phyloP scores from a whole-genome alignment of 1,140 invertebrate species.

The Neuroterus valhalla region DNA sequence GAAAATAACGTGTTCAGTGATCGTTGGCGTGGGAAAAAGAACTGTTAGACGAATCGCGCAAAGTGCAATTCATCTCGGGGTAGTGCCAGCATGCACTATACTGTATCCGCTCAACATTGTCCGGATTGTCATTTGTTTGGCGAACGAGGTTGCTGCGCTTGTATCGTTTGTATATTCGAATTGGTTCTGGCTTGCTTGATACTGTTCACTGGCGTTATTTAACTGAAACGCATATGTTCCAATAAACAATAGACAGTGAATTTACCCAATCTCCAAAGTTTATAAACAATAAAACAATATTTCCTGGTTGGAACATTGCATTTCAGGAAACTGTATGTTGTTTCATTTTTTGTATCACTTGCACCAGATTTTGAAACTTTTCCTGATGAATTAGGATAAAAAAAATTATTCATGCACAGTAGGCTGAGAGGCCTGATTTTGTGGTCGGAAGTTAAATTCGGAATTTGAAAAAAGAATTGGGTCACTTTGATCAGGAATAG shows the following conservation, averaged over 20 bases:
- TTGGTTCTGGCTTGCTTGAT: background rate
- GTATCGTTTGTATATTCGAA: constrained; percentile 30
- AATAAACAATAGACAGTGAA: background rate
- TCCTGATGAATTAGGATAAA: too few relatives aligned
- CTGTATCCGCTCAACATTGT: constrained; percentile 53
- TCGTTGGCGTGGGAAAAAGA: constrained; percentile 24
- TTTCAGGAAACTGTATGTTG: too few relatives aligned
- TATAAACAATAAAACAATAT: too few relatives aligned
- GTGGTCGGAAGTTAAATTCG: too few relatives aligned
- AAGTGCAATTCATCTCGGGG: constrained; percentile 54
- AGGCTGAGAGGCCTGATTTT: too few relatives aligned
- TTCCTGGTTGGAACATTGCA: too few relatives aligned
- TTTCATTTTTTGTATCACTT: too few relatives aligned
- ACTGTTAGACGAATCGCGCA: constrained; percentile 46
- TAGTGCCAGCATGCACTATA: constrained; percentile 46
- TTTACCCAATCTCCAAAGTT: background rate
- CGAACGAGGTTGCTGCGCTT: constrained; percentile 49
- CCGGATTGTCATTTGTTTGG: constrained; percentile 58
- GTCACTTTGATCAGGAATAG: too few relatives aligned
- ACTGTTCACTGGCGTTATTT: constrained; percentile 14
- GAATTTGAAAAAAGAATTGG: too few relatives aligned
- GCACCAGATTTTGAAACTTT: too few relatives aligned
- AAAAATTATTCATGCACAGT: too few relatives aligned
- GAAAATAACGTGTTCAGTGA: constrained; percentile 19
- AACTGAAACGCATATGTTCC: background rate